These are phyloP conservation scores for Steatocranus sp. DNA, from an alignment of 2,797 vertebrate species.

Conservation along the genomic window DNA sequence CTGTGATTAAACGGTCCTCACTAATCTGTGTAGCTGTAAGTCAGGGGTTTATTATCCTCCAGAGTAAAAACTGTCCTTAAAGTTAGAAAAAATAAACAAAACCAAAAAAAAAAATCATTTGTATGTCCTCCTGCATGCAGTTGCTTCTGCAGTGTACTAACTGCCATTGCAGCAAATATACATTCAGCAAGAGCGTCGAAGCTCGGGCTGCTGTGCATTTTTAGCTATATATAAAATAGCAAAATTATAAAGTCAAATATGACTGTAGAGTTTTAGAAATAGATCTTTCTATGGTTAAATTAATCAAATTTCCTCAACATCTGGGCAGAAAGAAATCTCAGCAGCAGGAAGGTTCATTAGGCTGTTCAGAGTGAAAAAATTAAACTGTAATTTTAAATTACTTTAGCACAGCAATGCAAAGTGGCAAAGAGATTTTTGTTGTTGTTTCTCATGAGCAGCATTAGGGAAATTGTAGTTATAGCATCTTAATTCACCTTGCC, in stretches of 20 bases:
- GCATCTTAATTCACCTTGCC: neutral
- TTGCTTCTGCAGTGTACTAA: neutral
- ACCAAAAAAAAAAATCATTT: neutral
- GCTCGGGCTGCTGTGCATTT: neutral
- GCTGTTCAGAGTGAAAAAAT: neutral
- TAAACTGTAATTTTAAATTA: neutral
- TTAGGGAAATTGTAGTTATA: neutral
- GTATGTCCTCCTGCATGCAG: neutral
- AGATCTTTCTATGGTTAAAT: neutral
- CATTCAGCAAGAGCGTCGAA: neutral
- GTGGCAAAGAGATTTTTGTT: neutral
- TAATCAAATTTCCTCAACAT: neutral
- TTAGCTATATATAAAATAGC: neutral
- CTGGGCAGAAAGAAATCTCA: neutral
- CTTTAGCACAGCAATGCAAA: neutral
- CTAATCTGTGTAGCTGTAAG: neutral
- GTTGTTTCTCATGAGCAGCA: neutral
- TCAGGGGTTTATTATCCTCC: neutral
- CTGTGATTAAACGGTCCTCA: neutral
- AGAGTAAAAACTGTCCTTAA: neutral
- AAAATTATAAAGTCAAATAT: neutral
- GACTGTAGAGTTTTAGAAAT: neutral
- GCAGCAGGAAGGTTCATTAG: neutral
- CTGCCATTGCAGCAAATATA: neutral
- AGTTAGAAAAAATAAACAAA: neutral